These are phyloP conservation scores for Halichondria panicea DNA, from an alignment of 37 sponge, comb jelly and placozoan genomes.

Conservation along the genomic window DNA sequence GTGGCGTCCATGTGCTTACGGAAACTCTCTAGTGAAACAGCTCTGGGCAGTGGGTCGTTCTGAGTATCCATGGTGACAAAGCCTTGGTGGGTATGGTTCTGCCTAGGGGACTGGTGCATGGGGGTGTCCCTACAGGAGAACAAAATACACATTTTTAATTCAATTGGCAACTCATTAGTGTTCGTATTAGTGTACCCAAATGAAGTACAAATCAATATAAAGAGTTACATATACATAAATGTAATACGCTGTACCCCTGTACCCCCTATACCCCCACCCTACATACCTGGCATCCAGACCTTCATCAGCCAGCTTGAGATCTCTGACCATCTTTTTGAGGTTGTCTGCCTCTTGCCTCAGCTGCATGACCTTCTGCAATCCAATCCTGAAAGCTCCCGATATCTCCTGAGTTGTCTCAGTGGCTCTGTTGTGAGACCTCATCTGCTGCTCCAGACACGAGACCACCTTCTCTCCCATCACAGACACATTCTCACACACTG, in stretches of 20 bases:
- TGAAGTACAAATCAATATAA: no score
- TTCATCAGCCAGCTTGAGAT: constrained; percentile 43
- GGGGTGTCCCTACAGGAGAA: background rate
- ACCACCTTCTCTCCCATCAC: constrained; percentile 34
- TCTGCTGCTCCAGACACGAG: constrained; percentile 38
- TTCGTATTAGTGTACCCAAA: no score
- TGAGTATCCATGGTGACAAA: constrained; percentile 17
- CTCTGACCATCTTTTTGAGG: constrained; percentile 27
- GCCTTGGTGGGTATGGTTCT: background rate
- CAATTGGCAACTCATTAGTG: no score
- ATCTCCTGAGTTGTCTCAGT: constrained; percentile 23
- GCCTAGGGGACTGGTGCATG: background rate
- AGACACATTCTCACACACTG: constrained; percentile 25
- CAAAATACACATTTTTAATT: constrained; percentile 2
- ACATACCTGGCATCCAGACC: constrained; percentile 27
- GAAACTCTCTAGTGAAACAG: constrained; percentile 52
- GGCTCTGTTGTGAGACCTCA: constrained; percentile 39
- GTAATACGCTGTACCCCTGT: background rate
- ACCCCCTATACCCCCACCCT: background rate
- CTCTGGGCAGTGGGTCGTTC: constrained; percentile 1
- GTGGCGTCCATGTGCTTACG: constrained; percentile 24
- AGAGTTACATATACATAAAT: background rate
- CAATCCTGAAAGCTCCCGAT: constrained; percentile 30
- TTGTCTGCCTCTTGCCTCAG: constrained; percentile 38
- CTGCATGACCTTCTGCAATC: constrained; percentile 38